Base-by-base conservation (phyloP, 1,140 invertebrate species). In the Batillaria attramentaria region DNA sequence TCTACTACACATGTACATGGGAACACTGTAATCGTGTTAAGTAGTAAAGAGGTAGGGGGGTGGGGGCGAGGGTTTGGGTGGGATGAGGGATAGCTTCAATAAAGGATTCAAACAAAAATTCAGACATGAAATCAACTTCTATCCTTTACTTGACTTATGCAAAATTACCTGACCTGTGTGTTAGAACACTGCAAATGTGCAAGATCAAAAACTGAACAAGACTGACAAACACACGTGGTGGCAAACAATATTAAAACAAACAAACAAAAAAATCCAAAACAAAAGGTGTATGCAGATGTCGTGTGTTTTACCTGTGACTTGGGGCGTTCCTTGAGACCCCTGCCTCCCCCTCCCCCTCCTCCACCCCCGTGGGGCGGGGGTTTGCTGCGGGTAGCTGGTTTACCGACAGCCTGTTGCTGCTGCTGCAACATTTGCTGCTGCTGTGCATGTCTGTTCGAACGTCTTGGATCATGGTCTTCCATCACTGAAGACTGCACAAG, bases 401-500 rank as follows among this genome's bases (percentile, higher is more conserved):
- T 62, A 62, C 5, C 57, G 68, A 70, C 68, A 46, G 42, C 35
- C 33, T 37, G 28, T 16, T 37, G 50, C 46, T 74, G 72, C 43
- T 43, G 39, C 70, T 60, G 72, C 54, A 37, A 18, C 46, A 18
- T 43, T 74, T 31, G 2, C 33, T 57, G 72, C 46, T 46, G 43
- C 43, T 57, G 69, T 24, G 31, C 35, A 10, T 16, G 37, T 70
- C 24, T 70, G 31, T 13, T 60, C 31, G 24, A n/a, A 4, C 57
- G 68, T n/a, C n/a, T n/a, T 70, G 68, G 68, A 70, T 70, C 68
- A 70, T 70, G 68, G 73, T 75, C 73, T 57, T 75, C 73, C 28
- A 57, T n/a, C 54, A n/a, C n/a, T n/a, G n/a, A n/a, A n/a, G n/a
- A n/a, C n/a, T n/a, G n/a, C n/a, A n/a, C n/a, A n/a, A n/a, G n/a